phyloP scores from a whole-genome alignment of 2,113 vertebrate genomes.

The Lucifuga dentata region DNA sequence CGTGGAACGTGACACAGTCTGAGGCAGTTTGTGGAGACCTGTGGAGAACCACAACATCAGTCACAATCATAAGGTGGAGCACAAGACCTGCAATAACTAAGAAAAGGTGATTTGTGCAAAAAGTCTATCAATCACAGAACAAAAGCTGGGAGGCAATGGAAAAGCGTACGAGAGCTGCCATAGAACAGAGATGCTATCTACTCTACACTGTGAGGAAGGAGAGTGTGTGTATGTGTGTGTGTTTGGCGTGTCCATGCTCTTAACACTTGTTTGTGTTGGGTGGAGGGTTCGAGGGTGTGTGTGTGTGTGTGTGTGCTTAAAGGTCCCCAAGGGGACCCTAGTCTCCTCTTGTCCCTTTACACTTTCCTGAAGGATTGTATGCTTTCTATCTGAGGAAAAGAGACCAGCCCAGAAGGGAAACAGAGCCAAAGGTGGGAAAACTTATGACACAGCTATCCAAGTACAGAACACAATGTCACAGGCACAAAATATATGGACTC shows the following conservation, averaged over 20 bases:
- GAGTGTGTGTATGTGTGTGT: conserved; percentile 49
- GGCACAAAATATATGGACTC: neutral
- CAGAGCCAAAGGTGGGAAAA: conserved; percentile 69
- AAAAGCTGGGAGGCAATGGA: conserved; percentile 68
- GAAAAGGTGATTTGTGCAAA: conserved; percentile 46
- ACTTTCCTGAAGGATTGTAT: conserved; percentile 86
- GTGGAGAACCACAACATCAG: conserved; percentile 26
- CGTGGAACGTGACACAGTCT: conserved; percentile 84
- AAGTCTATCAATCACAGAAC: conserved; percentile 67
- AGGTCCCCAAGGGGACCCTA: conserved; percentile 69
- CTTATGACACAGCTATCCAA: conserved; percentile 54
- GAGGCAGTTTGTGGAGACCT: conserved; percentile 92
- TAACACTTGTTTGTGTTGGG: conserved; percentile 80
- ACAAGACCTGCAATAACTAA: conserved; percentile 16
- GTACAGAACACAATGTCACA: conserved; percentile 23
- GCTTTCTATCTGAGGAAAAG: conserved; percentile 88
- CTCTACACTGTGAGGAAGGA: conserved; percentile 68
- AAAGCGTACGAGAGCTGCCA: conserved; percentile 61
- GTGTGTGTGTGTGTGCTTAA: conserved; percentile 63
- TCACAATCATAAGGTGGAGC: conserved; percentile 40
- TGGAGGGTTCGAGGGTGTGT: conserved; percentile 69
- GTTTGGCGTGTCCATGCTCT: conserved; percentile 51
- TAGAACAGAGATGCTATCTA: conserved; percentile 75
- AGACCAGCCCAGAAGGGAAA: conserved; percentile 82
- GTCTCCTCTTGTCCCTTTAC: conserved; percentile 67